Base-by-base conservation (phyloP, 2,113 vertebrate genomes). In the Picathartes gymnocephalus region DNA sequence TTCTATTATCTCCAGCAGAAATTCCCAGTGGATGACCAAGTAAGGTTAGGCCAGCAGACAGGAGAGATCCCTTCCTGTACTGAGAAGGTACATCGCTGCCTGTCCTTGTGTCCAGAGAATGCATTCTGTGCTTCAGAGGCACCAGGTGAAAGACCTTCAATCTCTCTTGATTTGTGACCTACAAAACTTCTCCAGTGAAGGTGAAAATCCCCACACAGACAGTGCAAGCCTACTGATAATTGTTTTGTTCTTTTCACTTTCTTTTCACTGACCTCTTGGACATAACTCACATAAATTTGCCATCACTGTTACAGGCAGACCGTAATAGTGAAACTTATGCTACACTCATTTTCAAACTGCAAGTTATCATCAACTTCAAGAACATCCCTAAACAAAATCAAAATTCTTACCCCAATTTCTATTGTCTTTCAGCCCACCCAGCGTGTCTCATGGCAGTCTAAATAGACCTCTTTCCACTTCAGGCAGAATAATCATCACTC, bases 81-180 rank as follows among this genome's bases (percentile, higher is more conserved):
- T 53, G 24, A 58, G 50, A 62, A 81, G 22, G 13, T 16, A 13
- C 0, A 0, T 19, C 0, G 0, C 47, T 78, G 33, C 9, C 47
- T 50, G 15, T 39, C 15, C 57, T 45, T 4, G 0, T 42, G n/a
- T 45, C 81, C 15, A 57, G n/a, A 14, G 3, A 28, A 86, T 3
- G 20, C 4, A 23, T 23, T 33, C 73, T 14, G 23, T 40, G 23
- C 65, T 81, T 81, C 90, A 62, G 42, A 84, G 60, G 30, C 14
- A 42, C 11, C 47, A 68, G 37, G 39, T 42, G 35, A 79, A 84
- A 62, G 47, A 45, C 23, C 68, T 74, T 42, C 51, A 93, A 47
- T 7, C 4, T 27, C 33, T 81, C 70, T 54, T 56, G 27, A 60
- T 88, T 58, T 79, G 48, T 72, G 66, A 70, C 45, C 20, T 80